These are phyloP conservation scores for Eupithecia centaureata DNA, from an alignment of 2,888 invertebrate genomes.

Conservation along the genomic window DNA sequence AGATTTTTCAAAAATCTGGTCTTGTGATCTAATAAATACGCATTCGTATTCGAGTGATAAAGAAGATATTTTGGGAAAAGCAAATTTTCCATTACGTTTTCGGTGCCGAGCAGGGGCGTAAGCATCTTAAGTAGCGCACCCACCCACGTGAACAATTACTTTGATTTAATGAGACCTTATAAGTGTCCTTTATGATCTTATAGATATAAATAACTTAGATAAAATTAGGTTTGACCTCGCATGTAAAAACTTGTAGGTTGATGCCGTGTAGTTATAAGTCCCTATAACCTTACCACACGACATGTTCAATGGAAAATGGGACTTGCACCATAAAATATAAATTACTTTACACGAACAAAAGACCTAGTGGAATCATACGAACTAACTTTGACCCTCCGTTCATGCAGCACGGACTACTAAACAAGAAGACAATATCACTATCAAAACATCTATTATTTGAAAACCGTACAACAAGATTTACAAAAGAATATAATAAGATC, in stretches of 20 bases:
- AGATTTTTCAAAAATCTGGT: background rate
- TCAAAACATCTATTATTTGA: too few species aligned
- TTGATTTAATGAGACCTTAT: background rate
- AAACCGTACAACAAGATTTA: background rate
- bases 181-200: too few species aligned
- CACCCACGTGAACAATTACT: background rate
- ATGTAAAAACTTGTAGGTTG: background rate
- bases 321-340: too few species aligned
- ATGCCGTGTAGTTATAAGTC: background rate
- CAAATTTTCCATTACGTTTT: background rate
- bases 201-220: background rate
- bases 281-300: too few species aligned
- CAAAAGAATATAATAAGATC: slow-evolving; percentile 1
- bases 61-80: background rate
- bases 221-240: background rate
- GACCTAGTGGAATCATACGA: background rate
- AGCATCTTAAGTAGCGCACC: background rate
- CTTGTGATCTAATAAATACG: background rate
- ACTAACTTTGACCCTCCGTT: background rate
- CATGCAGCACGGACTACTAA: background rate
- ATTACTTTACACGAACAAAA: background rate
- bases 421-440: background rate
- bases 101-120: too few species aligned
- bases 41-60: background rate
- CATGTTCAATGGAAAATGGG: too few species aligned